Evolutionary conservation across 35 echinoderm and acorn worm species (phyloP), one percentile per base, ranked within the genome.

Genomic region (Heliocidaris tuberculata): DNA sequence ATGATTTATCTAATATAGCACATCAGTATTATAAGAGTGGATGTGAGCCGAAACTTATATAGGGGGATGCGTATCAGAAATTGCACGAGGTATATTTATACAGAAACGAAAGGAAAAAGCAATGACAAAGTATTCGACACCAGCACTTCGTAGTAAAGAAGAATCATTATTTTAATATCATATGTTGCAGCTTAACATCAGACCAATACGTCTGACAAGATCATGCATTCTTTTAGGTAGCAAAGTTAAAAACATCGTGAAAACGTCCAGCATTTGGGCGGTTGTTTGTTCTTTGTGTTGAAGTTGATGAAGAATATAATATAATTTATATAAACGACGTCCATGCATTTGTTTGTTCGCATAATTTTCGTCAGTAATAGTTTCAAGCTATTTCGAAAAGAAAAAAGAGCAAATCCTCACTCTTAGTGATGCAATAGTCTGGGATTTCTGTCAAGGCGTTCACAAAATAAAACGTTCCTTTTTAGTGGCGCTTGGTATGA

Each of bases 401-500:
- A 78, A 78, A 78, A 27, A 7, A 7, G 6, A 24, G 21, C 21
- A 78, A 8, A 78, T 78, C 65, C 65, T 78, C 19, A 27, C 19
- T 8, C 27, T 78, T 78, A 19, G 65, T 78, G 65, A 78, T 78
- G 65, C 27, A 78, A n/a, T 27, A 27, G 65, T 78, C 65, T 78
- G 65, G 19, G 19, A 60, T 60, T 19, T 19, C 59, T n/a, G 4
- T 6, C 21, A 78, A 78, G 65, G 21, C 65, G 65, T 78, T 78
- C 65, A 78, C 21, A 78, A 78, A 78, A 78, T 78, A 78, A n/a
- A 78, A 78, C 65, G 65, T 78, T 78, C 65, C 65, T 78, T 78
- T n/a, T 27, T 27, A 78, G 27, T 78, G 65, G 65, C 65, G 65
- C 65, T 78, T 78, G 65, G 21, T 78, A 71, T 71, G 24, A n/a